Evolutionary conservation across 2,797 vertebrate genomes (phyloP).

Genomic region (Muscicapa comitata): DNA sequence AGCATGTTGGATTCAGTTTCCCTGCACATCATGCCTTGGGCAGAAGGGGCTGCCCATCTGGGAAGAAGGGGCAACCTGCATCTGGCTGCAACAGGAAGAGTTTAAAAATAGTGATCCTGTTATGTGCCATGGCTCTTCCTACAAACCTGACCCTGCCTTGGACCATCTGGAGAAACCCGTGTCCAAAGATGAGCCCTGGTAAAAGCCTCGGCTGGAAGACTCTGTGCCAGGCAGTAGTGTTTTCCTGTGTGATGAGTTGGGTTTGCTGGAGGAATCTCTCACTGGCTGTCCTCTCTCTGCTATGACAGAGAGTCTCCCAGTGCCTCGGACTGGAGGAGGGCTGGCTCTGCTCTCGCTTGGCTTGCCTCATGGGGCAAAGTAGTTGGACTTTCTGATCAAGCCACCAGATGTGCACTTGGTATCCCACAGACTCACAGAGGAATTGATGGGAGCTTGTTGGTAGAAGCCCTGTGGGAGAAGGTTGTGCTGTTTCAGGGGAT

Average conservation of each 20-base stretch:
- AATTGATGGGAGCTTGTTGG: neutral
- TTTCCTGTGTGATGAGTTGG: constrained; percentile 1
- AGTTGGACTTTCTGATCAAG: neutral
- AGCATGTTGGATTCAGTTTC: constrained; percentile 46
- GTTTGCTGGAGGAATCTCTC: constrained; percentile 15
- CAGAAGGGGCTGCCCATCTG: constrained; percentile 35
- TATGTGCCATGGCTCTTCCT: constrained; percentile 48
- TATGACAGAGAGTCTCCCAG: constrained; percentile 2
- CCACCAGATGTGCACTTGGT: neutral
- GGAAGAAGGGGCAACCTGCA: constrained; percentile 19
- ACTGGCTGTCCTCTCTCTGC: constrained; percentile 23
- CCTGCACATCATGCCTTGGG: constrained; percentile 31
- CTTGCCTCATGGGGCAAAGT: neutral
- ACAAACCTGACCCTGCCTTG: constrained; percentile 35
- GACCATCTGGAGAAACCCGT: constrained; percentile 12
- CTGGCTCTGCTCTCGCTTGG: neutral
- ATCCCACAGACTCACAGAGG: neutral
- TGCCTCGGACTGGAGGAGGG: neutral
- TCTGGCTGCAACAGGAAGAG: constrained; percentile 47
- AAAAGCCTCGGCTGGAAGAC: neutral
- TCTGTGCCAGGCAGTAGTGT: neutral
- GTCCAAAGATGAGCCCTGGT: constrained; percentile 26
- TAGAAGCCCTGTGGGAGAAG: neutral
- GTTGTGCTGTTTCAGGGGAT: neutral
- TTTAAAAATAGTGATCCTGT: constrained; percentile 27